These are phyloP conservation scores for Cinclus cinclus DNA, from an alignment of 2,113 vertebrate species.

Conservation along the genomic window DNA sequence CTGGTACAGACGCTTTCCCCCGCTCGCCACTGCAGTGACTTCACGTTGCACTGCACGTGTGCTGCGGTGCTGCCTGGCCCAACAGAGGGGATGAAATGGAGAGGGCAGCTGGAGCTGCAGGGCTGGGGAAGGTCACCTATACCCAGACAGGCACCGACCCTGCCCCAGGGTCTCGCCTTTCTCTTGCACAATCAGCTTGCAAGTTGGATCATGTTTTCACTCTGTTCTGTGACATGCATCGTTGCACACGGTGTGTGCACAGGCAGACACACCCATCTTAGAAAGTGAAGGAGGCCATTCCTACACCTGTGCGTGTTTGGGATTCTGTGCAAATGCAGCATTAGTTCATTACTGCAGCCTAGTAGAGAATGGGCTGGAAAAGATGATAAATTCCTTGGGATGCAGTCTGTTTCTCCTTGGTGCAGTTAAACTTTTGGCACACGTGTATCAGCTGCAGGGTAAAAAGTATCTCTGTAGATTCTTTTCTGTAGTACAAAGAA, in stretches of 20 bases:
- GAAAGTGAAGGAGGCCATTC: neutral
- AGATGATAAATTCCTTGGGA: neutral
- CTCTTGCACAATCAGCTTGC: accelerated
- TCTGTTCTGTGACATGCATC: neutral
- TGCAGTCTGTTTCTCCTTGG: neutral
- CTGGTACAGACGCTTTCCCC: neutral
- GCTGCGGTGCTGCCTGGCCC: neutral
- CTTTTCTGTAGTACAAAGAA: neutral
- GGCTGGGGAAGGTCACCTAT: accelerated
- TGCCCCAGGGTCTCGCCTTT: neutral
- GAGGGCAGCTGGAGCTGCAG: neutral
- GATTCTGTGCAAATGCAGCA: neutral
- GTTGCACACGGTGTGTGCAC: accelerated
- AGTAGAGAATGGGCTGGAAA: neutral
- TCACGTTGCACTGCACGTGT: accelerated
- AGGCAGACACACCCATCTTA: neutral
- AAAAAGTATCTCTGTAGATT: neutral
- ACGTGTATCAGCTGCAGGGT: accelerated
- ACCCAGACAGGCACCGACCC: accelerated
- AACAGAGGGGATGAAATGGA: accelerated
- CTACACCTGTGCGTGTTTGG: accelerated
- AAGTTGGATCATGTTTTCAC: accelerated
- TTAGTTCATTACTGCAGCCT: neutral
- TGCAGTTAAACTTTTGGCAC: neutral
- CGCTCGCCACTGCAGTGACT: neutral